A percentile compares a stretch with the other conserved stretches of the same genome.
phyloP scores from a whole-genome alignment of 1,140 invertebrate genomes.

The Luehdorfia chinensis region DNA sequence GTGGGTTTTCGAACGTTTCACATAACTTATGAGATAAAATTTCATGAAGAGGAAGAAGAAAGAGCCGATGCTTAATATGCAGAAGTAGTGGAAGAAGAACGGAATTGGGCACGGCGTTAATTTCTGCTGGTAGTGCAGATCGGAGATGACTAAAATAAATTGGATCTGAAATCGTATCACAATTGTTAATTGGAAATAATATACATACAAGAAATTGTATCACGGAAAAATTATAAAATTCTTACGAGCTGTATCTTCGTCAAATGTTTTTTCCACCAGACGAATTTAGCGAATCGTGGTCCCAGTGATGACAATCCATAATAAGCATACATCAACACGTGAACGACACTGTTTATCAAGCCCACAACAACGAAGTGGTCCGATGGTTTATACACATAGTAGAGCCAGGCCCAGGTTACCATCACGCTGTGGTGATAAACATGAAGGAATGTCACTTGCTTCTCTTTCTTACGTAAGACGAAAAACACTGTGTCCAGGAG shows the following conservation, averaged over 20 bases:
- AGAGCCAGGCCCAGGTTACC: constrained; percentile 71
- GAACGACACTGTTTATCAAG: constrained; percentile 83
- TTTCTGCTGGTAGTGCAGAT: constrained; percentile 83
- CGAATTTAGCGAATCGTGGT: constrained; percentile 89
- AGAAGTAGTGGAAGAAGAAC: constrained; percentile 77
- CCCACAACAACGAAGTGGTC: constrained; percentile 63
- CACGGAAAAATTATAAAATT: constrained; percentile 20
- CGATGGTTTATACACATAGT: constrained; percentile 47
- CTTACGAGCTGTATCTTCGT: constrained; percentile 93
- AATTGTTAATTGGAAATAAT: not conserved
- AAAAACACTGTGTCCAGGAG: constrained; percentile 64
- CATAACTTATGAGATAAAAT: constrained; percentile 90
- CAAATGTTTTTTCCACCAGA: constrained; percentile 97
- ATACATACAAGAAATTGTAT: no score
- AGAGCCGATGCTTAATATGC: constrained; percentile 82
- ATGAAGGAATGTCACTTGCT: constrained; percentile 89
- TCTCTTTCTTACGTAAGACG: constrained; percentile 84
- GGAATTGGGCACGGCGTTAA: constrained; percentile 86
- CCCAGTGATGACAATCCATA: constrained; percentile 93
- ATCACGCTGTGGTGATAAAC: constrained; percentile 90
- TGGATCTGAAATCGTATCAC: constrained; percentile 79
- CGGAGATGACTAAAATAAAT: constrained; percentile 84
- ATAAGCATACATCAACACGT: constrained; percentile 94
- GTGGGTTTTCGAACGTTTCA: constrained; percentile 20
- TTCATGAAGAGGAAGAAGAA: constrained; percentile 91